These are phyloP conservation scores for Scaptomyza graminum DNA, from an alignment of 1,140 invertebrate genomes.

Conservation along the genomic window DNA sequence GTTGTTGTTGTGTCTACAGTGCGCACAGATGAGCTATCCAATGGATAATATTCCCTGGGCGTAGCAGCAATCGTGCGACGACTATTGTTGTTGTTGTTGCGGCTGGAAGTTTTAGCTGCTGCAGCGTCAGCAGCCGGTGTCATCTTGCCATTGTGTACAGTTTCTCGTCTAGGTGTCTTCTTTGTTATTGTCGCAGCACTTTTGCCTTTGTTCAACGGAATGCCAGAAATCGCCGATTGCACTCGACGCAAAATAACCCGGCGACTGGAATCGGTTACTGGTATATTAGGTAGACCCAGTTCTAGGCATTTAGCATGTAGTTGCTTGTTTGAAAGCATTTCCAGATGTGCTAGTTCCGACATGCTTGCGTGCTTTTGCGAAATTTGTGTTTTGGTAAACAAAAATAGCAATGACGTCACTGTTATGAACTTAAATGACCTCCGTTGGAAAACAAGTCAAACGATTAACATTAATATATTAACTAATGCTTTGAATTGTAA, in stretches of 20 bases:
- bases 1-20: conserved; percentile 62
- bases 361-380: conserved; percentile 53
- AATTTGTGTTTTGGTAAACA: conserved; percentile 45
- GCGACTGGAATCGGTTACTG: conserved; percentile 72
- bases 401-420: conserved; percentile 75
- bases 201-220: conserved; percentile 50
- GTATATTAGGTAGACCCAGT: conserved; percentile 65
- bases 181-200: conserved; percentile 21
- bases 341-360: conserved; percentile 59
- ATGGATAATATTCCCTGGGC: conserved; percentile 19
- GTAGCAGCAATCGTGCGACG: conserved; percentile 51
- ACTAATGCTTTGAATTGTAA: background rate
- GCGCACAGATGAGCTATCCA: conserved; percentile 36
- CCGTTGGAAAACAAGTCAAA: background rate
- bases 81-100: conserved; percentile 23
- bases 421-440: conserved; percentile 21
- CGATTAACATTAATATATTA: background rate
- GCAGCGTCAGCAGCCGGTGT: conserved; percentile 28
- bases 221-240: conserved; percentile 51
- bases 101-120: conserved; percentile 26
- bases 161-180: conserved; percentile 60
- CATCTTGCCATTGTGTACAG: conserved; percentile 55
- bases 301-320: conserved; percentile 70
- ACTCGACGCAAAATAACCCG: conserved; percentile 60
- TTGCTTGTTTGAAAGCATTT: conserved; percentile 63